Base-by-base conservation (phyloP, 2,888 invertebrate species). In the Hemaris fuciformis region DNA sequence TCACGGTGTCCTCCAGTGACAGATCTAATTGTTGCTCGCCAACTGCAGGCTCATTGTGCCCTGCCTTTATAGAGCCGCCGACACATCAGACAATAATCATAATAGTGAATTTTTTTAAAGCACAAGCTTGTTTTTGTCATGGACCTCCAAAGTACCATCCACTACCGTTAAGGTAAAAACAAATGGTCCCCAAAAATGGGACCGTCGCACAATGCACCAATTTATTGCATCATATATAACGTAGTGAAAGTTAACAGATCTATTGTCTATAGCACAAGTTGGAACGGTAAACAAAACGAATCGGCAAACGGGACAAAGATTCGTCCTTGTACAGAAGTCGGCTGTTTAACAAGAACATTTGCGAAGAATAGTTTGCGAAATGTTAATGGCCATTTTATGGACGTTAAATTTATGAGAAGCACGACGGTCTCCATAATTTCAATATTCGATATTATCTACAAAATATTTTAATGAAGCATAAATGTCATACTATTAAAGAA, bases 141-240 rank as follows among this genome's bases (percentile, higher is more conserved):
- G 69, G 85, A 84, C 86, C 86, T 87, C 87, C 87, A 76, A 76
- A 76, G 79, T 78, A 79, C 76, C 64, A 70, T 71, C 78, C 75
- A 86, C 89, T 88, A 89, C 91, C 90, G 91, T 91, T 91, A 91
- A 84, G 72, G 74, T 77, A 81, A 80, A 87, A 88, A 90, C 88
- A 88, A 89, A 86, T 78, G 65, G 74, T 76, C 70, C 75, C 77
- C 77, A 75, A 75, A 73, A 78, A 84, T 84, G 75, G 75, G 78
- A 71, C 71, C 74, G 65, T 65, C 68, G 57, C 53, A 64, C 67
- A 89, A 89, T 81, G 69, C 68, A 59, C 58, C 72, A 71, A 77
- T 91, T 91, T 91, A 91, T 89, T 87, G 83, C 81, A 75, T 84
- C 87, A 85, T 89, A 89, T 87, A 89, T 87, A 85, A 91, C 80